Conservation (phyloP, 2,888 invertebrate species). For the Leptopilina myrica region DNA sequence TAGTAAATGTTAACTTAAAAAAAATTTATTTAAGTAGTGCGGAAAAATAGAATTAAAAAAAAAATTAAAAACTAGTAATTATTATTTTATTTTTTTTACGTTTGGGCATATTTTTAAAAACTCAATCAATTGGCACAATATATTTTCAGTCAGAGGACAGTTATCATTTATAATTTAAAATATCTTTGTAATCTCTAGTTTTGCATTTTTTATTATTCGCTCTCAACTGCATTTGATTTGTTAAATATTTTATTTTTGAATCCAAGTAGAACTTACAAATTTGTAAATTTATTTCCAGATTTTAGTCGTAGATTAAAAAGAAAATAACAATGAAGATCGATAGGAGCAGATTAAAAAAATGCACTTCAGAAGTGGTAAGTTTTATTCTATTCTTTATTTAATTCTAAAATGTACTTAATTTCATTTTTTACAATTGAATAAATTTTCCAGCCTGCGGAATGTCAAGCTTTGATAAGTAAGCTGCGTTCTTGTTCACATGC, state of each 20-base stretch:
- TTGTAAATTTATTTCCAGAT: constrained; percentile 59
- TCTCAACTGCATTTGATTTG: no score
- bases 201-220: no score
- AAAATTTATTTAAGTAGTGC: background rate
- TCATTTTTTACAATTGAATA: constrained; percentile 22
- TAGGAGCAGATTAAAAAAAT: constrained; percentile 87
- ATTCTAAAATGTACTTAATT: background rate
- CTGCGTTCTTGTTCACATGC: constrained; percentile 82
- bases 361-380: constrained; percentile 88
- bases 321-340: constrained; percentile 86
- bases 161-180: no score
- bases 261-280: background rate
- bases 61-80: no score
- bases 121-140: no score
- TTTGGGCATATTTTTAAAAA: no score
- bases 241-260: background rate
- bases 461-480: constrained; percentile 86
- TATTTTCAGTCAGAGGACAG: no score
- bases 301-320: constrained; percentile 60
- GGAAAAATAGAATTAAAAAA: no score
- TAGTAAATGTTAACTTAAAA: background rate
- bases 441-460: constrained; percentile 82
- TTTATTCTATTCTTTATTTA: background rate
- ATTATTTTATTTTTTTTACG: no score
- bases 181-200: no score